Conservation (phyloP, 2,888 invertebrate species). For the Melieria crassipennis region DNA sequence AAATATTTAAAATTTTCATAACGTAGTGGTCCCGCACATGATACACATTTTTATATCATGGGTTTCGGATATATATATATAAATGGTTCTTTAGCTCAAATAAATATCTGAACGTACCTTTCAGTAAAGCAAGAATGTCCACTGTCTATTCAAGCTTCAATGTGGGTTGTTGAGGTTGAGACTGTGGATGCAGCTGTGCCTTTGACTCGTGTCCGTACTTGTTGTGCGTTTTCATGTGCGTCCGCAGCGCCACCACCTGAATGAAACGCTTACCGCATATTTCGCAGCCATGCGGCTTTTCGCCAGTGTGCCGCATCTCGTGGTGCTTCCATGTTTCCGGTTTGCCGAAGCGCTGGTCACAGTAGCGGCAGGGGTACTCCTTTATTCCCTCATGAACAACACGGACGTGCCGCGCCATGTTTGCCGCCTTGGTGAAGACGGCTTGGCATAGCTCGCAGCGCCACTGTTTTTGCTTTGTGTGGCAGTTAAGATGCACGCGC, state of each 20-base stretch:
- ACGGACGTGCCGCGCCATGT: constrained; percentile 54
- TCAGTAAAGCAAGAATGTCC: too few relatives aligned
- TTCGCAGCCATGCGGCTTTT: constrained; percentile 45
- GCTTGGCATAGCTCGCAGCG: constrained; percentile 56
- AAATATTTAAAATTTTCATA: too few relatives aligned
- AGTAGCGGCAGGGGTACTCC: constrained; percentile 54
- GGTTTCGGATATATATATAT: too few relatives aligned
- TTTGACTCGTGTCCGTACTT: constrained; percentile 17
- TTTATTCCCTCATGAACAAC: constrained; percentile 60
- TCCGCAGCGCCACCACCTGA: constrained; percentile 45
- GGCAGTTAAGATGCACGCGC: constrained; percentile 57
- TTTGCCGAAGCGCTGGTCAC: constrained; percentile 57
- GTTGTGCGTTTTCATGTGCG: constrained; percentile 53
- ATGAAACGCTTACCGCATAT: constrained; percentile 45
- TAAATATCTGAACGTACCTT: too few relatives aligned
- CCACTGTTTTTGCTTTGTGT: constrained; percentile 57
- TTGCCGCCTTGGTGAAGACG: constrained; percentile 59
- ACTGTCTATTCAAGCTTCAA: too few relatives aligned
- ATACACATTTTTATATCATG: too few relatives aligned
- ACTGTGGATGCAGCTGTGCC: too few relatives aligned
- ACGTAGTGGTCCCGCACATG: too few relatives aligned
- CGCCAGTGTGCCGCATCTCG: constrained; percentile 53
- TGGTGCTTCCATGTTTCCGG: constrained; percentile 57
- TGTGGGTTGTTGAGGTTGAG: background rate
- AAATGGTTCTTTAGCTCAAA: too few relatives aligned